A percentile compares a stretch with the other conserved stretches of the same genome.
These are phyloP conservation scores for Rhamnusium bicolor DNA, from an alignment of 2,888 invertebrate species.

Conservation along the genomic window DNA sequence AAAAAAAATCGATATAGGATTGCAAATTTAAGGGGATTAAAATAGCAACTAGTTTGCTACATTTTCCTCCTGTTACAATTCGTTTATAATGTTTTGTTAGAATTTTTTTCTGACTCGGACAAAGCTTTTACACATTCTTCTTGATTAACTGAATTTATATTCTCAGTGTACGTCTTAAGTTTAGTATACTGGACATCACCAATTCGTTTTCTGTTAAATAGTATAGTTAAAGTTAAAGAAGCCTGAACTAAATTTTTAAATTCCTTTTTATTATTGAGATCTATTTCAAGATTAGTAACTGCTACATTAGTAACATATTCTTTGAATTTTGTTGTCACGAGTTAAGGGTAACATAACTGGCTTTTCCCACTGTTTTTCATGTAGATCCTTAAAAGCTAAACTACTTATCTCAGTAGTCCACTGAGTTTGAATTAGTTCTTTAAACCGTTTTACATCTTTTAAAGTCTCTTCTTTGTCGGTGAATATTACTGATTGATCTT, in stretches of 20 bases:
- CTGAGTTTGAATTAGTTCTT: constrained; percentile 27
- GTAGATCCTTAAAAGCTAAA: constrained; percentile 29
- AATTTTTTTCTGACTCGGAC: constrained; percentile 40
- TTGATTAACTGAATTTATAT: constrained; percentile 17
- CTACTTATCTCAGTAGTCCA: constrained; percentile 40
- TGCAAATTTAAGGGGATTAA: background rate
- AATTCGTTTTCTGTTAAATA: constrained; percentile 9
- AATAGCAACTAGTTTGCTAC: constrained; percentile 32
- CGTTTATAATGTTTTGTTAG: constrained; percentile 39
- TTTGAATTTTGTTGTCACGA: background rate
- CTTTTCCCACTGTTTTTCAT: background rate
- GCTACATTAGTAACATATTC: background rate
- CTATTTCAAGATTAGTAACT: no score
- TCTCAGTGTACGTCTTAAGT: constrained; percentile 4
- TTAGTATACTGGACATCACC: background rate
- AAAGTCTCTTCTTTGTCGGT: constrained; percentile 16
- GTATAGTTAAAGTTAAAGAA: background rate
- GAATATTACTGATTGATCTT: constrained; percentile 22
- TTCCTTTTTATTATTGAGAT: background rate
- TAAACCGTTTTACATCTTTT: constrained; percentile 29
- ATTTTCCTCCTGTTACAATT: constrained; percentile 32
- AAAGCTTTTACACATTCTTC: constrained; percentile 35
- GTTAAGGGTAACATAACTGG: background rate
- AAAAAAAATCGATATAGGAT: background rate
- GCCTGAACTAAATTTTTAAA: background rate